phyloP scores from a whole-genome alignment of 1,140 invertebrate species.

The Wiebesia pumilae region DNA sequence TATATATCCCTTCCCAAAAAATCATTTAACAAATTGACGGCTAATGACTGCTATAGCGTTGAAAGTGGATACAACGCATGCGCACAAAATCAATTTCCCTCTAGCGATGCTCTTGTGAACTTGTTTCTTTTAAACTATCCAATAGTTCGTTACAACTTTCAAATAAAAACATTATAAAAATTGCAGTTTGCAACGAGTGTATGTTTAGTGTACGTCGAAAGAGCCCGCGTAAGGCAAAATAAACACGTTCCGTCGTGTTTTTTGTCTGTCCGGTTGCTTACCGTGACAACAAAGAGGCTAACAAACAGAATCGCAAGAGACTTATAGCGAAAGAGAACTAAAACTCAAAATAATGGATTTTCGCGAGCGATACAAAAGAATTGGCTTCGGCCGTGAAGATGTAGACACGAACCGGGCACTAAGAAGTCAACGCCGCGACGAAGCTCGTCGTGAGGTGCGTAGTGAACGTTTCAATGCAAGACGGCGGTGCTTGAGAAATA shows the following conservation, averaged over 20 bases:
- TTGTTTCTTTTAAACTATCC: neutral
- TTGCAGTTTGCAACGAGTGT: neutral
- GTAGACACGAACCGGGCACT: slow-evolving; percentile 24
- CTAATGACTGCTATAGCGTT: neutral
- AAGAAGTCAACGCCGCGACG: slow-evolving; percentile 35
- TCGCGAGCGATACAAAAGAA: slow-evolving; percentile 39
- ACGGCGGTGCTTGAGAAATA: slow-evolving; percentile 17
- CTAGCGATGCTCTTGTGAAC: neutral
- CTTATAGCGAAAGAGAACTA: neutral
- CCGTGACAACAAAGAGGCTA: neutral
- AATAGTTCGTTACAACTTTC: slow-evolving; percentile 11
- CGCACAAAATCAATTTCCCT: neutral
- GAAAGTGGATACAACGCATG: neutral
- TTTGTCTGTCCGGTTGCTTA: neutral
- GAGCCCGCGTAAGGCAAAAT: neutral
- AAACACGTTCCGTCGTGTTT: neutral
- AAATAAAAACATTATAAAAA: neutral
- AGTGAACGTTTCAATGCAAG: neutral
- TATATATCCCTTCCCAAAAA: too few species aligned
- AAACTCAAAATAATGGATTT: slow-evolving; percentile 36
- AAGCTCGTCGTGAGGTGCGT: slow-evolving; percentile 30
- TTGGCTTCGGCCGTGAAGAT: slow-evolving; percentile 40
- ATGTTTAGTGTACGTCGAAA: neutral
- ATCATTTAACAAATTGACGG: too few species aligned
- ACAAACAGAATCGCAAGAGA: neutral